A percentile compares a stretch with the other conserved stretches of the same genome.
phyloP scores from a whole-genome alignment of 2,797 vertebrate species.

The Decapterus maruadsi region DNA sequence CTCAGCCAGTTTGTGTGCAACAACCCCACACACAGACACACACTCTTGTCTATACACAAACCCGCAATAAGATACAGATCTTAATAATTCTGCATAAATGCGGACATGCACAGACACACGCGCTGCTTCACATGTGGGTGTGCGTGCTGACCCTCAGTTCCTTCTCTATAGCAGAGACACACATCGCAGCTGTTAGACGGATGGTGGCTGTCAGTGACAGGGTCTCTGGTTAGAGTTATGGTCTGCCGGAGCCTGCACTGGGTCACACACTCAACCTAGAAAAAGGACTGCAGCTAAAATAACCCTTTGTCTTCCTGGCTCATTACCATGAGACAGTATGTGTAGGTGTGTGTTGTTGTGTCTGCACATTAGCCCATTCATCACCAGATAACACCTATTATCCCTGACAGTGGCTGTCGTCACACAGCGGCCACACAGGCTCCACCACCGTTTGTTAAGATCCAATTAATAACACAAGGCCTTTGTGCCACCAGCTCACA shows the following conservation, averaged over 20 bases:
- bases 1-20: conserved; percentile 1
- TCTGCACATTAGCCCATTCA: conserved; percentile 67
- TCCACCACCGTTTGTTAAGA: conserved; percentile 69
- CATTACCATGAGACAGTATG: conserved; percentile 30
- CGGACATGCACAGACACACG: conserved; percentile 14
- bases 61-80: background rate
- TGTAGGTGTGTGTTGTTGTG: conserved; percentile 34
- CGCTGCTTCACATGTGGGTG: background rate
- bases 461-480: conserved; percentile 75
- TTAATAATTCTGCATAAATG: conserved; percentile 20
- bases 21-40: conserved; percentile 5
- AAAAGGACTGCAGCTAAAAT: conserved; percentile 61
- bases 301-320: conserved; percentile 65
- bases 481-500: conserved; percentile 61
- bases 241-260: conserved; percentile 62
- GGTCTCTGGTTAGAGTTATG: conserved; percentile 69
- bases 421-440: conserved; percentile 50
- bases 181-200: conserved; percentile 54
- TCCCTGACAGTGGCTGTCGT: conserved; percentile 62
- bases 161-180: conserved; percentile 17
- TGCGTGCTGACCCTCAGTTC: conserved; percentile 12
- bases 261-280: conserved; percentile 54
- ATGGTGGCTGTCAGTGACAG: conserved; percentile 65
- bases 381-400: conserved; percentile 78
- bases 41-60: background rate